Percentiles rank a stretch among this genome's conserved stretches.
Evolutionary conservation across 2,113 vertebrate genomes (phyloP).

Genomic region (Tragelaphus buxtoni): DNA sequence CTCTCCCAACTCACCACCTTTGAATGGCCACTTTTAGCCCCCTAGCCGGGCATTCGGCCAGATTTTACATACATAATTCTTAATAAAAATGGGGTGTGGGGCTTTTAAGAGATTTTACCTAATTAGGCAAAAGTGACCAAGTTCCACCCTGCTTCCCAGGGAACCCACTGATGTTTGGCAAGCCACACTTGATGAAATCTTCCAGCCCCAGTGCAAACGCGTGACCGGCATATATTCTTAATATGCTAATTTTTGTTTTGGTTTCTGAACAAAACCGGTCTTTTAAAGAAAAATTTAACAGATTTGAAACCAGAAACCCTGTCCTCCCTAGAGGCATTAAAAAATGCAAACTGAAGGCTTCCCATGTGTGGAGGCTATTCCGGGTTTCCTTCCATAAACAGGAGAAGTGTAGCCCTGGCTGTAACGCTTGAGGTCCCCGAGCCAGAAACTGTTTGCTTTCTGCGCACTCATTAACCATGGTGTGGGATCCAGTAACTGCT

Average conservation of each 20-base stretch:
- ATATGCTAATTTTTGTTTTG: conserved; percentile 85
- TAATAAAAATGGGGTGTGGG: not conserved
- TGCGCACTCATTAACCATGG: conserved; percentile 82
- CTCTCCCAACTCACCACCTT: not conserved
- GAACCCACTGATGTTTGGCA: conserved; percentile 27
- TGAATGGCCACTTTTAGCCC: not conserved
- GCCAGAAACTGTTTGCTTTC: conserved; percentile 82
- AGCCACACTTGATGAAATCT: conserved; percentile 32
- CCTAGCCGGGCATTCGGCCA: not conserved
- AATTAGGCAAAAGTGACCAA: conserved; percentile 37
- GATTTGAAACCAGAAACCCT: conserved; percentile 82
- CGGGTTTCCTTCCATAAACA: conserved; percentile 84
- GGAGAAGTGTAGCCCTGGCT: conserved; percentile 75
- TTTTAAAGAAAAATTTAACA: conserved; percentile 84
- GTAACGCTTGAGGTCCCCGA: conserved; percentile 74
- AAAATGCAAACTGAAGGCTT: conserved; percentile 84
- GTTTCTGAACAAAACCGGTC: conserved; percentile 83
- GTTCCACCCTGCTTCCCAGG: not conserved
- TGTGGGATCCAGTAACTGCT: conserved; percentile 82
- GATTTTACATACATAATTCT: not conserved
- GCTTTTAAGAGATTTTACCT: conserved; percentile 44
- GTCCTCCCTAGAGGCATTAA: conserved; percentile 81
- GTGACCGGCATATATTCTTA: conserved; percentile 78
- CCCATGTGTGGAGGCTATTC: conserved; percentile 80
- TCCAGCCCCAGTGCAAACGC: conserved; percentile 26